A percentile compares a stretch with the other conserved stretches of the same genome.
Conservation (phyloP, 2,113 vertebrate genomes). For the Chelonoidis abingdonii region DNA sequence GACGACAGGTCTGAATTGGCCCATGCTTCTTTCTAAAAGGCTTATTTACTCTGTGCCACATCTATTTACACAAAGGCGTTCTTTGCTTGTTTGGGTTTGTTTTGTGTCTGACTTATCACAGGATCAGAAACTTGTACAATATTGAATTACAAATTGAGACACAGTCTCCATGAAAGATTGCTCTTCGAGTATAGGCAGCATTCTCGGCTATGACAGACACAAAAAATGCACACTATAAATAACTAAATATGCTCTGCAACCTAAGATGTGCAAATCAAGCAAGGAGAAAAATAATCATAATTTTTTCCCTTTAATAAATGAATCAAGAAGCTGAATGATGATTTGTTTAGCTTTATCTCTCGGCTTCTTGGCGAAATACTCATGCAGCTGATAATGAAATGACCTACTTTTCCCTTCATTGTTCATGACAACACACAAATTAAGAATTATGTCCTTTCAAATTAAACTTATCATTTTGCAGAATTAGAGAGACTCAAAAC, state of each 20-base stretch:
- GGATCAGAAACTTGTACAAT: constrained; percentile 5
- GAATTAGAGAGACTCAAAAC: background rate
- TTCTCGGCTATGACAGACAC: constrained; percentile 72
- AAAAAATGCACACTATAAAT: constrained; percentile 71
- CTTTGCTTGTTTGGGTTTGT: constrained; percentile 50
- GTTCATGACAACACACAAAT: constrained; percentile 69
- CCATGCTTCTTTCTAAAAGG: background rate
- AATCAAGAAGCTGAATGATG: constrained; percentile 61
- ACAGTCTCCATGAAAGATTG: constrained; percentile 67
- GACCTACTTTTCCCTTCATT: constrained; percentile 69
- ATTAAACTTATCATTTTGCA: constrained; percentile 22
- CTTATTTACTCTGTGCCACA: constrained; percentile 24
- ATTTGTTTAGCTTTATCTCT: constrained; percentile 68
- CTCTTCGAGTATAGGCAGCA: constrained; percentile 64
- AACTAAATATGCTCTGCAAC: constrained; percentile 69
- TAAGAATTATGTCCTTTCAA: constrained; percentile 68
- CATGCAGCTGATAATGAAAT: constrained; percentile 65
- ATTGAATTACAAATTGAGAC: constrained; percentile 74
- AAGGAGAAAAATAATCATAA: constrained; percentile 65
- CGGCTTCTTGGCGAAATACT: constrained; percentile 54
- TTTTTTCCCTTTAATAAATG: constrained; percentile 41
- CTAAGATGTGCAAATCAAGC: constrained; percentile 72
- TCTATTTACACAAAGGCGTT: constrained; percentile 64
- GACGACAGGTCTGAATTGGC: background rate
- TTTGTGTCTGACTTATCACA: constrained; percentile 65